Evolutionary conservation across 2,888 invertebrate genomes (phyloP).

Genomic region (Helleia helle): DNA sequence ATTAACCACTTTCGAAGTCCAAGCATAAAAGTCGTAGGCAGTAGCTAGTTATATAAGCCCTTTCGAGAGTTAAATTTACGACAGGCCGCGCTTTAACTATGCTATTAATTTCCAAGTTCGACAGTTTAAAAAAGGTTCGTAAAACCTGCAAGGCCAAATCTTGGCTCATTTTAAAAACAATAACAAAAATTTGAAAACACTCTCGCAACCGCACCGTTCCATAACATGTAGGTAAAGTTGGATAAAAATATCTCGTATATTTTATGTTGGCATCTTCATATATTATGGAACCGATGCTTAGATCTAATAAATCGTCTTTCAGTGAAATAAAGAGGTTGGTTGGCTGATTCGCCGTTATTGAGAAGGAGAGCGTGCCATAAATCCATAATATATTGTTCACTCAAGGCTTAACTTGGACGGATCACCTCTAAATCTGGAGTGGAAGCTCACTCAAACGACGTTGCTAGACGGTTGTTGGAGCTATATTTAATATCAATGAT

Average conservation of each 20-base stretch:
- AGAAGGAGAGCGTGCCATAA: constrained; percentile 7
- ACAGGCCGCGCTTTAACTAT: too few relatives aligned
- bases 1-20: too few relatives aligned
- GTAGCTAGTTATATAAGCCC: too few relatives aligned
- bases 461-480: neutral
- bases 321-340: constrained; percentile 9
- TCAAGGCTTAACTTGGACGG: constrained; percentile 3
- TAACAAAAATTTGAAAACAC: too few relatives aligned
- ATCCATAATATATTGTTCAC: constrained; percentile 10
- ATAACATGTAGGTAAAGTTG: too few relatives aligned
- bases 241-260: constrained; percentile 6
- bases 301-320: constrained; percentile 6
- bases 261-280: constrained; percentile 3
- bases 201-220: too few relatives aligned
- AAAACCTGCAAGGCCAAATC: too few relatives aligned
- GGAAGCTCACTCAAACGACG: constrained; percentile 1
- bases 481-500: neutral
- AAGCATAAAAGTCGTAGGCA: too few relatives aligned
- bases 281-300: constrained; percentile 1
- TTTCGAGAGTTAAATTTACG: too few relatives aligned
- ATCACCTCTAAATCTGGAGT: constrained; percentile 4
- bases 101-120: too few relatives aligned
- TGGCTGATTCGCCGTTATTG: constrained; percentile 9
- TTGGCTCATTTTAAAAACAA: too few relatives aligned
- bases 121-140: too few relatives aligned